These are phyloP conservation scores for Ferrisia virgata DNA, from an alignment of 2,888 invertebrate genomes.

Conservation along the genomic window DNA sequence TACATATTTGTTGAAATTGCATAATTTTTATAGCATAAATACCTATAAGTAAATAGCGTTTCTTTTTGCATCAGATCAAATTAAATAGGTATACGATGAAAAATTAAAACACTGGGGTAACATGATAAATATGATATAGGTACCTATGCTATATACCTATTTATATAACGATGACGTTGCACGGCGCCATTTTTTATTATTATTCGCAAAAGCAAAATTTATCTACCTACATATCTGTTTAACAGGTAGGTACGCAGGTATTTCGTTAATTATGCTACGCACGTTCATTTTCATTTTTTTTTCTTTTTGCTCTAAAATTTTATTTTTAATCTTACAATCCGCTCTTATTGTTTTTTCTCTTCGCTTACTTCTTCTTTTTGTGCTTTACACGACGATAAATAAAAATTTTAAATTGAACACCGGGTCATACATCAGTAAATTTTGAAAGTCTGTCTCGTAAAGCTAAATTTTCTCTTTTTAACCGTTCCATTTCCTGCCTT, in stretches of 20 bases:
- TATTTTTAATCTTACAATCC: background rate
- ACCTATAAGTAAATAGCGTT: background rate
- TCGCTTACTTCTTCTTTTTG: background rate
- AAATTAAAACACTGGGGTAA: background rate
- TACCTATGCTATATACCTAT: background rate
- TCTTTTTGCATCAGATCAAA: background rate
- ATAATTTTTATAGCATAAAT: background rate
- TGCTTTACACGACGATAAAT: slow-evolving; percentile 11
- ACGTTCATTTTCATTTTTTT: background rate
- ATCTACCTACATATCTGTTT: background rate
- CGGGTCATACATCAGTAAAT: slow-evolving; percentile 54
- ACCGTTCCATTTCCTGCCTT: slow-evolving; percentile 83
- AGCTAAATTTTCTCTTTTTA: slow-evolving; percentile 87
- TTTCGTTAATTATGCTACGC: background rate
- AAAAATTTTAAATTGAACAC: background rate
- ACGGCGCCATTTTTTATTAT: background rate
- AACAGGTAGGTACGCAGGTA: background rate
- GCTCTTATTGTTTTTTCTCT: background rate
- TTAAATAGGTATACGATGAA: background rate
- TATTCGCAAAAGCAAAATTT: background rate
- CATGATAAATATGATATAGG: background rate
- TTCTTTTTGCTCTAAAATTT: no score
- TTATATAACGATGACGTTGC: background rate
- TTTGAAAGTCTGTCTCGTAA: slow-evolving; percentile 85
- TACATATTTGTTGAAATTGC: background rate